Conservation (phyloP, 2,113 vertebrate genomes). For the Leucopsar rothschildi region DNA sequence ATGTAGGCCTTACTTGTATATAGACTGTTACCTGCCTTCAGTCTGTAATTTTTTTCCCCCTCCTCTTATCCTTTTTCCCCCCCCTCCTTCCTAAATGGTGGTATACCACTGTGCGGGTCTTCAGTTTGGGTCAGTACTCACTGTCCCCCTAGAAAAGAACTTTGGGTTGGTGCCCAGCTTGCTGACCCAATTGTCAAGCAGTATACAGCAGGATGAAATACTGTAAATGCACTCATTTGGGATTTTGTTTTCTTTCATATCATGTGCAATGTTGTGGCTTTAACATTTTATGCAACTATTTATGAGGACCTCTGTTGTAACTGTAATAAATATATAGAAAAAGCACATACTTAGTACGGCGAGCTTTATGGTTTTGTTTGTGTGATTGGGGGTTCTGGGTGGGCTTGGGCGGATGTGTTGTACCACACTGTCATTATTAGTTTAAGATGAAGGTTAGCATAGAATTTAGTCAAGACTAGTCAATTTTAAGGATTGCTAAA, state of each 20-base stretch:
- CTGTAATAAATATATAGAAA: constrained; percentile 98
- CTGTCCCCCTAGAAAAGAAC: constrained; percentile 64
- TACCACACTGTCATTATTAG: constrained; percentile 73
- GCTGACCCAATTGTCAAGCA: constrained; percentile 67
- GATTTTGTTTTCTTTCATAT: constrained; percentile 86
- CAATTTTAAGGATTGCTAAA: constrained; percentile 66
- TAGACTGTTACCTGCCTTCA: constrained; percentile 86
- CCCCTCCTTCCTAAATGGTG: constrained; percentile 62
- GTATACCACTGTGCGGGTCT: constrained; percentile 71
- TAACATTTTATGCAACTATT: constrained; percentile 99
- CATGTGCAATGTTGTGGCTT: constrained; percentile 99
- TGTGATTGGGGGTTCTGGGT: constrained; percentile 65
- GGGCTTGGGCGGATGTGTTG: neutral
- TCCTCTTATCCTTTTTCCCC: neutral
- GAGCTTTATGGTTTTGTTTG: constrained; percentile 88
- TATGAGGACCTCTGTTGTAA: constrained; percentile 97
- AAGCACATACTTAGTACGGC: constrained; percentile 89
- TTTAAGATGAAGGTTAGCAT: constrained; percentile 68
- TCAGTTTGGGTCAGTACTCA: constrained; percentile 48
- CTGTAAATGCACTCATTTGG: constrained; percentile 94
- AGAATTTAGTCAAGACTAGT: constrained; percentile 60
- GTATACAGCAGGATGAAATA: constrained; percentile 81
- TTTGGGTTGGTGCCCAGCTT: constrained; percentile 47
- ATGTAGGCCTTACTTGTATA: constrained; percentile 99
- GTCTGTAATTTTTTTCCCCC: constrained; percentile 47